Evolutionary conservation across 2,113 vertebrate species (phyloP), one percentile per base, ranked within the genome.

Genomic region (Neolamprologus hecqui): DNA sequence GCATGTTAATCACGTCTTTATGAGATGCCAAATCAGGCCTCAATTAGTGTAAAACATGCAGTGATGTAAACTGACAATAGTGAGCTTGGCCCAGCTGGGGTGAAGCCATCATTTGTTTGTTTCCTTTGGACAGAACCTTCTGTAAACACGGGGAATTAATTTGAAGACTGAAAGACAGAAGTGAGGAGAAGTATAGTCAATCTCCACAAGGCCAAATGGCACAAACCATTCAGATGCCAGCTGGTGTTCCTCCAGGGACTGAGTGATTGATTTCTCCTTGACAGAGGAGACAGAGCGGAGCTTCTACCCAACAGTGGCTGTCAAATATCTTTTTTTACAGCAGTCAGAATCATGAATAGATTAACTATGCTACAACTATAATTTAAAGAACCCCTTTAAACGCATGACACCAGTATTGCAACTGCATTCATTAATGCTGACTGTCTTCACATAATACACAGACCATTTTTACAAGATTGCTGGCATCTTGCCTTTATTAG

Each of bases 261-360:
- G 70, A 81, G 81, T 91, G 94, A 95, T 93, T 94, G 94, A 94
- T 94, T 95, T 94, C 89, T 88, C 91, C 91, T 92, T 90, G 87
- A 93, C 85, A 89, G 84, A 91, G 90, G 89, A 91, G 91, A 91
- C 86, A 26, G 81, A 90, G 79, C 55, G 15, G 65, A 88, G 84
- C 84, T 10, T 87, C 87, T 33, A 77, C 40, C 83, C 88, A 88
- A 79, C 80, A 57, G 6, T 42, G 65, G 63, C 85, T 90, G 88
- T 86, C 31, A 81, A 81, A 89, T 85, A 26, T 88, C 47, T 88
- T 33, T 65, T 58, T 77, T 77, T 37, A 86, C 82, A 83, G 82
- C 10, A n/a, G 45, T 2, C 9, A 82, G 21, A 60, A 70, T 86
- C 49, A 85, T 63, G 79, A 90, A 81, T 86, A 33, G 82, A 86